Evolutionary conservation across 1,140 invertebrate genomes (phyloP), one percentile per base, ranked within the genome.

Genomic region (Drosophila pachea): DNA sequence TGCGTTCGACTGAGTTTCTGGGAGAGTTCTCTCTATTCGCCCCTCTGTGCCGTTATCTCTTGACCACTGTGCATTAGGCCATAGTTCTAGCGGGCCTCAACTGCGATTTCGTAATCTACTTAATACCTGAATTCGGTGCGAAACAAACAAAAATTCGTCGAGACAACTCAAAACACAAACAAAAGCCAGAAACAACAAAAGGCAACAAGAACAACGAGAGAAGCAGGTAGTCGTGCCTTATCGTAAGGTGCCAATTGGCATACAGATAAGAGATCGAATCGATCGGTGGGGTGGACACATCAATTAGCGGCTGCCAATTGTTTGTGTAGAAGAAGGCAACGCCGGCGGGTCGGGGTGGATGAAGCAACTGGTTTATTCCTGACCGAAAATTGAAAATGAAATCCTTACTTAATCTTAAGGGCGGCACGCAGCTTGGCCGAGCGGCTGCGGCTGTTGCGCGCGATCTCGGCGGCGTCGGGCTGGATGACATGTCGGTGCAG

Each of bases 381-480:
- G 68, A 66, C 68, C 35, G 53, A 29, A 45, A 14, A 6, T 14
- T 9, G 32, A 7, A 36, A 38, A 12, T 33, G 6, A 47, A 47
- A 32, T 56, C 2, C 22, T 52, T 54, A 70, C 12, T 66, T 70
- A 59, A 95, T 81, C 90, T 94, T 96, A 65, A 93, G 89, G 59
- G 96, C 95, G 71, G 94, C 95, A 89, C 97, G 91, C 45, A 99
- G 90, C 90, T 97, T 97, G 2, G 97, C 96, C 54, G 96, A 98
- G 73, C 96, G 91, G 81, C 95, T 94, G 86, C 95, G 91, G 43
- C 96, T 96, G 91, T 98, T 98, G 11, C 75, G 66, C 14, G 93
- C 90, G 9, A 97, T 90, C 91, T 98, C 97, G 60, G 94, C 91
- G 49, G 92, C 89, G 8, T 90, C 91, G 0, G 97, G 95, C 12